Percentiles rank a stretch among this genome's conserved stretches.
These are phyloP conservation scores for Bimastos eiseni DNA, from an alignment of 2,888 invertebrate genomes.

Conservation along the genomic window DNA sequence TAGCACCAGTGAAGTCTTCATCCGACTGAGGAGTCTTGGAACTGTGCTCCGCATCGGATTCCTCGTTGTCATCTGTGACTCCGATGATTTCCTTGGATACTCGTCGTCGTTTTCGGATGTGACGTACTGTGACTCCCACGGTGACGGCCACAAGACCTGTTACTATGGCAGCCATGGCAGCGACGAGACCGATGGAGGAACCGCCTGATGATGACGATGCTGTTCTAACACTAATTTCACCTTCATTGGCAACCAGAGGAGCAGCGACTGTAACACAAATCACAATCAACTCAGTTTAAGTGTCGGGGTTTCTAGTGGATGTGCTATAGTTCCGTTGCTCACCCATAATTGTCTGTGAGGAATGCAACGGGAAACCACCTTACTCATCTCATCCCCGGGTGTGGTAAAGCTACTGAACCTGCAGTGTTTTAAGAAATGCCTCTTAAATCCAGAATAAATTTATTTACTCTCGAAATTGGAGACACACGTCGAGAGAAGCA, in stretches of 20 bases:
- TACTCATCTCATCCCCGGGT: too few relatives aligned
- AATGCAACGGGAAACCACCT: too few relatives aligned
- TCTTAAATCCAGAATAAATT: too few relatives aligned
- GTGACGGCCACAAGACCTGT: conserved; percentile 17
- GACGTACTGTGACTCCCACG: conserved; percentile 17
- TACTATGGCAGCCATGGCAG: conserved; percentile 16
- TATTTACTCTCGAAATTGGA: too few relatives aligned
- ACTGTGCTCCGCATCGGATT: background rate
- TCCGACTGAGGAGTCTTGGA: background rate
- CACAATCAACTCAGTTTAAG: background rate
- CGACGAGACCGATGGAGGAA: conserved; percentile 7
- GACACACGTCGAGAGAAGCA: too few relatives aligned
- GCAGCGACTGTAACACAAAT: conserved; percentile 14
- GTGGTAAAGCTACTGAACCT: too few relatives aligned
- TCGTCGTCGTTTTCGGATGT: background rate
- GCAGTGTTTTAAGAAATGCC: too few relatives aligned
- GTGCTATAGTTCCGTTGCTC: too few relatives aligned
- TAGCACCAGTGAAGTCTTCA: background rate
- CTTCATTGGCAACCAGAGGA: background rate
- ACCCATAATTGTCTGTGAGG: too few relatives aligned
- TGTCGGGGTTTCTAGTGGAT: background rate
- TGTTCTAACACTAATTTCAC: background rate
- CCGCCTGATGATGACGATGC: background rate
- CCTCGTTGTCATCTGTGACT: background rate
- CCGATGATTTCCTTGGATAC: background rate